A percentile compares a stretch with the other conserved stretches of the same genome.
These are phyloP conservation scores for Luscinia luscinia DNA, from an alignment of 2,797 vertebrate species.

Conservation along the genomic window DNA sequence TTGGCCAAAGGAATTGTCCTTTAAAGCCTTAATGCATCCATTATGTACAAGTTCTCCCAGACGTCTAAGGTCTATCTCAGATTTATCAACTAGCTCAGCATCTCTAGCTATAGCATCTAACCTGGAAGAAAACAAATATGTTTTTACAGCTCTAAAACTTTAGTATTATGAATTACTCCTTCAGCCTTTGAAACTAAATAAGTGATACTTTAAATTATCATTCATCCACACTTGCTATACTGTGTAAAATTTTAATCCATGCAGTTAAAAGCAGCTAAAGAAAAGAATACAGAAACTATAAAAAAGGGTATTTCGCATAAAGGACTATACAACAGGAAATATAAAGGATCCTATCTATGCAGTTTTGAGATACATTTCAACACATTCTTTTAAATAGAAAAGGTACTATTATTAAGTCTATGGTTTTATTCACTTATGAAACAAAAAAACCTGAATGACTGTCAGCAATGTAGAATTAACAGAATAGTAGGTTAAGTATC, in stretches of 20 bases:
- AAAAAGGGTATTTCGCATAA: neutral
- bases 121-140: conserved; percentile 73
- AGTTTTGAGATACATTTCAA: neutral
- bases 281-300: conserved; percentile 15
- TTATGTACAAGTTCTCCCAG: conserved; percentile 94
- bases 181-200: neutral
- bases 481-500: neutral
- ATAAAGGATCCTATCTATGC: neutral
- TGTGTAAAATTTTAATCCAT: neutral
- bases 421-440: neutral
- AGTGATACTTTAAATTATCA: neutral
- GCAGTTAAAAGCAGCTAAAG: conserved; percentile 9
- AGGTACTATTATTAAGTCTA: neutral
- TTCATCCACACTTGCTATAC: neutral
- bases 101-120: conserved; percentile 96
- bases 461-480: neutral
- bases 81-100: conserved; percentile 95
- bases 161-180: neutral
- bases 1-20: conserved; percentile 89
- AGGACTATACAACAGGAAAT: neutral
- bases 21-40: conserved; percentile 91
- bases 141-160: conserved; percentile 1
- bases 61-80: conserved; percentile 90
- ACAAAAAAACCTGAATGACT: neutral
- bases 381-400: conserved; percentile 11